Base-by-base conservation (phyloP, 2,797 vertebrate species). In the Halcyon badia region DNA sequence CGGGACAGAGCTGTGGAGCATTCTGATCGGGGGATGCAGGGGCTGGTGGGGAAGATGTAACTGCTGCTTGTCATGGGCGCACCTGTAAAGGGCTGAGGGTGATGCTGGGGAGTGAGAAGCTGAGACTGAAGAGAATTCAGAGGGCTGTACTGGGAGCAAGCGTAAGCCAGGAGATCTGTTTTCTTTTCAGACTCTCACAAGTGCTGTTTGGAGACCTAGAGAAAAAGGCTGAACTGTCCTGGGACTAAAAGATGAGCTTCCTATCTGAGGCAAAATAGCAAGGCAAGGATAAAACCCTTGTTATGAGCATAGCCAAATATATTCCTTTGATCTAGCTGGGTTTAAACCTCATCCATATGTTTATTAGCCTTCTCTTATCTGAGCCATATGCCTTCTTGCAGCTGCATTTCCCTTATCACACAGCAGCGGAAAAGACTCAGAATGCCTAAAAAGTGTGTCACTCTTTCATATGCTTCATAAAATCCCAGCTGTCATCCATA, bases 271-370 rank as follows among this genome's bases (percentile, higher is more conserved):
- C 15, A 41, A 94, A 94, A 87, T 44, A 78, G 31, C 28, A 48
- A 89, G 46, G 77, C 69, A 70, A 83, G 54, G 83, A 76, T 92
- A 82, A 96, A 82, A 21, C 25, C 30, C 51, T 89, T 60, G 8
- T 78, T 72, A 84, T 11, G 46, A 90, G 54, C 79, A 62, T 44
- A 60, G 65, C 51, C 73, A 91, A 70, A 87, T 93, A 79, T 41
- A 90, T 93, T 93, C 77, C 62, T 96, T 94, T 94, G 79, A 91
- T 96, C 68, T 92, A 82, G 42, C 83, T 79, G 66, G 65, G 39
- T 87, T 95, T 90, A 91, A 93, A 79, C 24, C 73, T 89, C 92
- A 94, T 96, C 91, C 83, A 79, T 96, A 87, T 89, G 88, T 76
- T 96, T 95, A 93, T 89, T 87, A 96, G 49, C 30, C 33, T 81